Evolutionary conservation across 2,113 vertebrate genomes (phyloP), one percentile per base, ranked within the genome.

Genomic region (Pionites leucogaster): DNA sequence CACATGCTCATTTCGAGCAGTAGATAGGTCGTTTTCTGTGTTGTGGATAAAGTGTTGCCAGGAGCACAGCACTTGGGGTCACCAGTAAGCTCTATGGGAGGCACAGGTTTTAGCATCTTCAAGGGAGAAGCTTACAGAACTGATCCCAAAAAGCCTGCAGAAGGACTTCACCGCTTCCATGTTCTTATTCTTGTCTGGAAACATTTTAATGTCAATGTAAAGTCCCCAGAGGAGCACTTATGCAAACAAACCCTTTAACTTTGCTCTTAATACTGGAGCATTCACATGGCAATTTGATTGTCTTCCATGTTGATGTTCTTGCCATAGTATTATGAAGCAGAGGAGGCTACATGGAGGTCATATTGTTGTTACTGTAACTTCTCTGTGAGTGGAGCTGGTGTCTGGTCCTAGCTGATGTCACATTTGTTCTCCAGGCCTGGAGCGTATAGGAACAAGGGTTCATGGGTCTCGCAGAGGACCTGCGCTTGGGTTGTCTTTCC

Each of bases 1-100:
- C 52, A 17, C 14, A 0, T 46, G 52, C 63, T 80, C 25, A 12
- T 41, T 84, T 70, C 0, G 1, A 76, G 33, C 35, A 52, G 7
- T 16, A 3, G 37, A 17, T 11, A 28, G 23, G 46, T 49, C 50
- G 33, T 37, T 74, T 67, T 41, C 57, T 82, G 24, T 6, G 7
- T 35, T 17, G 2, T 35, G 19, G 27, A 7, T 11, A 72, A 37
- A 14, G 28, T 22, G 50, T 50, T 92, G 28, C 28, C 57, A 63
- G 37, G 35, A 79, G 13, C 18, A 50, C 31, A 77, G 72, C 46
- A 29, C 25, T 62, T 39, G 19, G 6, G 18, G 20, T 77, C 63
- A 33, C 10, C n/a, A 19, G 46, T n/a, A 39, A 81, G 18, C 23
- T 41, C 9, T 47, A 2, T 28, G 17, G n/a, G 24, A 92, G 35